Conservation (phyloP, 1,140 invertebrate species). For the Ceratina japonica region DNA sequence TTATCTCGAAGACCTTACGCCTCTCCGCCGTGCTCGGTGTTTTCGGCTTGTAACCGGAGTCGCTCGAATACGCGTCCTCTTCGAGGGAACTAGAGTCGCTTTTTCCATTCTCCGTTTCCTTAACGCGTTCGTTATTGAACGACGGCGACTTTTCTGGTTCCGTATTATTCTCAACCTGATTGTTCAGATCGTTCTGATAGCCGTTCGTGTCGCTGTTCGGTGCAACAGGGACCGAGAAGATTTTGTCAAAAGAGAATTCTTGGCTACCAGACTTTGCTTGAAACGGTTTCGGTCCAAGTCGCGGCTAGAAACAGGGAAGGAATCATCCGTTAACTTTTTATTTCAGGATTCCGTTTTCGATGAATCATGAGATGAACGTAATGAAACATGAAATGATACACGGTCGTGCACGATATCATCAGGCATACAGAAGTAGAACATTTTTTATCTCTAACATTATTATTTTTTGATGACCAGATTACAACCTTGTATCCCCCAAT, state of each 20-base stretch:
- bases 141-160: constrained; percentile 72
- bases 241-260: constrained; percentile 88
- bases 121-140: constrained; percentile 67
- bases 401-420: constrained; percentile 45
- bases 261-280: constrained; percentile 86
- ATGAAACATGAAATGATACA: constrained; percentile 43
- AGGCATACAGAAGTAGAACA: constrained; percentile 56
- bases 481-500: constrained; percentile 86
- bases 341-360: constrained; percentile 20
- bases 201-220: constrained; percentile 80
- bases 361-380: constrained; percentile 20
- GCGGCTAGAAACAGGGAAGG: constrained; percentile 81
- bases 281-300: constrained; percentile 90
- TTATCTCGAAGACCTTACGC: constrained; percentile 84
- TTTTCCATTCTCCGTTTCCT: constrained; percentile 81
- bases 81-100: constrained; percentile 82
- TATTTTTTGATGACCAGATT: constrained; percentile 45
- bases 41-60: constrained; percentile 84
- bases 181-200: constrained; percentile 58
- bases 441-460: constrained; percentile 34
- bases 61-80: constrained; percentile 82
- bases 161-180: constrained; percentile 47
- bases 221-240: constrained; percentile 87
- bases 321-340: constrained; percentile 15
- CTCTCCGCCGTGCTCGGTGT: constrained; percentile 88